Conservation (phyloP, 2,113 vertebrate species). For the Callospermophilus lateralis region DNA sequence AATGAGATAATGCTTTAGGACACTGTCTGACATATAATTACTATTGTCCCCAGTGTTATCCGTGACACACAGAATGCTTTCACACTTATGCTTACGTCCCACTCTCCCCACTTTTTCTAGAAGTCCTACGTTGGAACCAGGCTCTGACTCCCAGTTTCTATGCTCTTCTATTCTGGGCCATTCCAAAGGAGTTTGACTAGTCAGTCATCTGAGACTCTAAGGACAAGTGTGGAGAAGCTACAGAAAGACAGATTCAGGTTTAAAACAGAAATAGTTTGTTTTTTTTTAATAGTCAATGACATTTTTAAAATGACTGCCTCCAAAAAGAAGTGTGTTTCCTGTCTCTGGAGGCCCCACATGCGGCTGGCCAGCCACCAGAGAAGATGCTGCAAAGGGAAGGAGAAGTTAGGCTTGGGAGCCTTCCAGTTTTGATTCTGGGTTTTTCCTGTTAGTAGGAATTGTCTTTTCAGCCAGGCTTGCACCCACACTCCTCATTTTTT, state of each 20-base stretch:
- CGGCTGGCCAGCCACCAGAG: neutral
- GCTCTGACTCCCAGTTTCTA: neutral
- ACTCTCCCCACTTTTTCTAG: neutral
- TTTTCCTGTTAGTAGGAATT: neutral
- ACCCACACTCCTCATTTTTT: neutral
- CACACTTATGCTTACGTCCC: neutral
- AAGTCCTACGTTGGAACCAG: neutral
- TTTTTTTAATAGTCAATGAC: conserved; percentile 47
- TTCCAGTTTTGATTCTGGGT: neutral
- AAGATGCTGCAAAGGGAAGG: neutral
- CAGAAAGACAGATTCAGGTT: conserved; percentile 6
- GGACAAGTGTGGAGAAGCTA: neutral
- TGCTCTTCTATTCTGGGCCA: neutral
- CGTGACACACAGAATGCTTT: neutral
- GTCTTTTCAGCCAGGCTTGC: conserved; percentile 1
- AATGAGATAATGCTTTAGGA: neutral
- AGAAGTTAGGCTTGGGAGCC: neutral
- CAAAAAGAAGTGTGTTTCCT: neutral
- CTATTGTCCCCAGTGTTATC: neutral
- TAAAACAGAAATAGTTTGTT: conserved; percentile 48
- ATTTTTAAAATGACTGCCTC: neutral
- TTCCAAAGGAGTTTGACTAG: neutral
- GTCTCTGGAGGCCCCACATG: neutral
- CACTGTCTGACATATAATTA: neutral
- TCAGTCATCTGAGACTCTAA: neutral